Percentiles rank a stretch among this genome's conserved stretches.
These are phyloP conservation scores for Acrocephalus kingi DNA, from an alignment of 2,113 vertebrate genomes.

Conservation along the genomic window DNA sequence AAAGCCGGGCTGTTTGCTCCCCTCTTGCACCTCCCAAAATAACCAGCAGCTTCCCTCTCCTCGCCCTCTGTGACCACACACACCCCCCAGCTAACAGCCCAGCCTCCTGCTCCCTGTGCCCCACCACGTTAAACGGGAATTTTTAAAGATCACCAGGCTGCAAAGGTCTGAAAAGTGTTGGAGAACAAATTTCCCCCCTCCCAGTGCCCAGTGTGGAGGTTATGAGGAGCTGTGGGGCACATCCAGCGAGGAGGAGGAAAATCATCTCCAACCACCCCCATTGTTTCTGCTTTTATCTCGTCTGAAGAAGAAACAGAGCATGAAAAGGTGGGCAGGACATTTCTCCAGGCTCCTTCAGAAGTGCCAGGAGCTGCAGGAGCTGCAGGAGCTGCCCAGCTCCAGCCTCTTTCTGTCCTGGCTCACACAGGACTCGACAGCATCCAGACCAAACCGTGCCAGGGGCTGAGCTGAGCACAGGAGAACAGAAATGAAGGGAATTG, in stretches of 20 bases:
- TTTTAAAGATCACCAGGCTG: background rate
- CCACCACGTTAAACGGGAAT: rapidly evolving
- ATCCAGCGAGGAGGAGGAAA: background rate
- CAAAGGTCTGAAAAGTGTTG: background rate
- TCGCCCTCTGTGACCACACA: background rate
- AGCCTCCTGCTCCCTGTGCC: rapidly evolving
- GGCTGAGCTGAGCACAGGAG: background rate
- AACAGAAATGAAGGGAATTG: background rate
- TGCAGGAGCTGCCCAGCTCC: background rate
- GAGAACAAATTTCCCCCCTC: background rate
- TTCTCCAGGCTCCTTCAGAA: background rate
- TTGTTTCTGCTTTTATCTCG: background rate
- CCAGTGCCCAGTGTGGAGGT: rapidly evolving
- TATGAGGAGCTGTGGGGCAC: background rate
- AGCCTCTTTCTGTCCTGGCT: background rate
- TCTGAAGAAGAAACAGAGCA: background rate
- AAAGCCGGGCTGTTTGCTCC: background rate
- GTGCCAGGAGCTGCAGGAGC: background rate
- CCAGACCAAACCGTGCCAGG: background rate
- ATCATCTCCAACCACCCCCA: rapidly evolving
- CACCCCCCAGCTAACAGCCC: background rate
- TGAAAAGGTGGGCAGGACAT: background rate
- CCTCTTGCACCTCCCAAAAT: constrained; percentile 10
- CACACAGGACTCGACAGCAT: background rate
- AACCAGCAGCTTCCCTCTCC: background rate